A percentile compares a stretch with the other conserved stretches of the same genome.
These are phyloP conservation scores for Actinia equina DNA, from an alignment of 64 coral and sea anemone species.

Conservation along the genomic window DNA sequence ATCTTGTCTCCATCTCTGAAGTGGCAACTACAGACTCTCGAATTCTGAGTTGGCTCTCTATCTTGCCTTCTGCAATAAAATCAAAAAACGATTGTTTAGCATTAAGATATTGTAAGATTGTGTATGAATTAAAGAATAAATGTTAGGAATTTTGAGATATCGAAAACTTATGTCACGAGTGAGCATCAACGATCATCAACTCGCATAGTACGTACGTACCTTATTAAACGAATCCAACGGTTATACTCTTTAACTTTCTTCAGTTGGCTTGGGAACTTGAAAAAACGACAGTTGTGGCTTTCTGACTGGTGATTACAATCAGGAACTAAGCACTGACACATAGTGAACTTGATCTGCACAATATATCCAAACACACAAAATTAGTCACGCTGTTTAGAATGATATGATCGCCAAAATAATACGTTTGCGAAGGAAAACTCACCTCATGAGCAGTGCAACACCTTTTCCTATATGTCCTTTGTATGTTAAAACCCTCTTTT, in stretches of 20 bases:
- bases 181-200: neutral
- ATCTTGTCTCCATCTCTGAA: constrained; percentile 31
- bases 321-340: constrained; percentile 37
- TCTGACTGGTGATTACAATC: constrained; percentile 31
- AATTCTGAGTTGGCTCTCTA: constrained; percentile 29
- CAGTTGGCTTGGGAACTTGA: constrained; percentile 26
- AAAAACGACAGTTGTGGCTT: constrained; percentile 44
- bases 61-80: constrained; percentile 27
- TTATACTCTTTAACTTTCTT: constrained; percentile 27
- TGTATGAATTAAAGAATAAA: neutral
- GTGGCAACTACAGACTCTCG: constrained; percentile 38
- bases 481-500: neutral
- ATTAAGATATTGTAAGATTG: neutral
- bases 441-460: neutral
- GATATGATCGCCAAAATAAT: neutral
- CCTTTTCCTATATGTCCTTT: neutral
- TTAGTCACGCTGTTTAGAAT: neutral
- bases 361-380: neutral
- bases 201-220: neutral
- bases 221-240: constrained; percentile 41
- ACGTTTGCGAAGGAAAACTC: constrained; percentile 8
- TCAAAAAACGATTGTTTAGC: constrained; percentile 19
- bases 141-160: neutral
- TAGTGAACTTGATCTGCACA: constrained; percentile 9
- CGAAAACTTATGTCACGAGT: neutral